A percentile compares a stretch with the other conserved stretches of the same genome.
Evolutionary conservation across 2,888 invertebrate genomes (phyloP).

Genomic region (Lagria hirta): DNA sequence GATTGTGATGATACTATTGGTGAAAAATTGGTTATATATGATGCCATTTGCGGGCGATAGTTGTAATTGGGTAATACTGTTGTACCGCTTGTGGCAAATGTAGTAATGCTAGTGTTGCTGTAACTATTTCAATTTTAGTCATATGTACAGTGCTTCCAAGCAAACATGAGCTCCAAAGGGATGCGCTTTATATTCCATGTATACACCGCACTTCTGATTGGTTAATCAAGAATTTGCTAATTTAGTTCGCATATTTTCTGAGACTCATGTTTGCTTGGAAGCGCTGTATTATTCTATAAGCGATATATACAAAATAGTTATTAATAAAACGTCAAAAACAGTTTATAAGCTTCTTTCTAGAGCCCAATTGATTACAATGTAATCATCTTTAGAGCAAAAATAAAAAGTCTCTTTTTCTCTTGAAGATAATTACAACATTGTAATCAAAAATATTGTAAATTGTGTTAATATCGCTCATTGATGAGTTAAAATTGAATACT

Average conservation of each 20-base stretch:
- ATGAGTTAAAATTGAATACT: constrained; percentile 42
- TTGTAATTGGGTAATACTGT: constrained; percentile 8
- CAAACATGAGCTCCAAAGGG: too few species aligned
- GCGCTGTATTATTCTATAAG: too few species aligned
- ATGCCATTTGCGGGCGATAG: constrained; percentile 12
- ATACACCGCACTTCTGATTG: too few species aligned
- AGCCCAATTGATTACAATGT: not conserved
- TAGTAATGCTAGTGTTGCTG: constrained; percentile 14
- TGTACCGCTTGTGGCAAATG: constrained; percentile 6
- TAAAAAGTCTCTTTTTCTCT: not conserved
- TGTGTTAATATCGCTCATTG: not conserved
- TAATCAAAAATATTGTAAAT: not conserved
- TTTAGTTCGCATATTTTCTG: too few species aligned
- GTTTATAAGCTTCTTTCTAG: not conserved
- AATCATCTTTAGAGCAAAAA: not conserved
- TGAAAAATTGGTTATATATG: constrained; percentile 3
- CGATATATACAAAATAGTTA: too few species aligned
- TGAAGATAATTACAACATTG: not conserved
- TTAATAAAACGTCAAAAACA: too few species aligned
- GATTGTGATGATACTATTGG: not conserved
- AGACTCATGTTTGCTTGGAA: too few species aligned
- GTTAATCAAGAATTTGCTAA: too few species aligned
- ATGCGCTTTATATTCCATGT: too few species aligned
- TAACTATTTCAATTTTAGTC: too few species aligned
- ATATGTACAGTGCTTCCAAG: too few species aligned